A percentile compares a stretch with the other conserved stretches of the same genome.
These are phyloP conservation scores for Rattus norvegicus DNA, from an alignment of 2,113 vertebrate species.

Conservation along the genomic window DNA sequence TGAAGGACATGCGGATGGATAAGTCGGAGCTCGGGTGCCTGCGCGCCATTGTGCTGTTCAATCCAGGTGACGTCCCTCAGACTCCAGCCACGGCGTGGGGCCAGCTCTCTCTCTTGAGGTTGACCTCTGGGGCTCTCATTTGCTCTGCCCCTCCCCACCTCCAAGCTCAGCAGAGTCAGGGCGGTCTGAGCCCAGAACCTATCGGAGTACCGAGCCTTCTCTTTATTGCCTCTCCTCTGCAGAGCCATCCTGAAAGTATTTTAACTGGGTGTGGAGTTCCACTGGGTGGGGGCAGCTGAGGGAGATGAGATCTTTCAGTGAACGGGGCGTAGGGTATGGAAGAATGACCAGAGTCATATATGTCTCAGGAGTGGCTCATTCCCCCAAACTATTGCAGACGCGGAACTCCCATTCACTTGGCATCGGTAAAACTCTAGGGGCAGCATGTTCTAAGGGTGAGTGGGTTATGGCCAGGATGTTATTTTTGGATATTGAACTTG, in stretches of 20 bases:
- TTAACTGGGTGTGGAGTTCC: accelerated
- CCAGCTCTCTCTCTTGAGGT: accelerated
- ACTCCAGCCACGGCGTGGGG: slow-evolving; percentile 37
- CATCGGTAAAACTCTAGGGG: too few relatives aligned
- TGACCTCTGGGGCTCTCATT: accelerated
- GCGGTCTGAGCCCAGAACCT: background rate
- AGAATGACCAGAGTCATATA: background rate
- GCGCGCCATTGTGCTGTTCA: slow-evolving; percentile 96
- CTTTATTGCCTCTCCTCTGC: background rate
- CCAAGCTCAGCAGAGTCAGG: background rate
- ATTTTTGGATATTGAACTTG: background rate
- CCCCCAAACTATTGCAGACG: background rate
- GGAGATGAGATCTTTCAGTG: background rate
- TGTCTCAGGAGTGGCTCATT: background rate
- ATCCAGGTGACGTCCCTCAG: slow-evolving; percentile 90
- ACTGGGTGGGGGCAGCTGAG: accelerated
- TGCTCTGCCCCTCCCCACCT: accelerated
- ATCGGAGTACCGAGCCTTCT: background rate
- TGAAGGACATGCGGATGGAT: slow-evolving; percentile 99
- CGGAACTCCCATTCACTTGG: background rate
- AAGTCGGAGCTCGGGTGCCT: slow-evolving; percentile 97
- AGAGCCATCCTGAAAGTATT: background rate
- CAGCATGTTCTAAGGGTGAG: background rate
- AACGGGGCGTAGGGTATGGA: accelerated
- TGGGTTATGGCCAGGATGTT: background rate